A percentile compares a stretch with the other conserved stretches of the same genome.
Evolutionary conservation across 2,113 vertebrate genomes (phyloP).

Genomic region (Hippolais icterina): DNA sequence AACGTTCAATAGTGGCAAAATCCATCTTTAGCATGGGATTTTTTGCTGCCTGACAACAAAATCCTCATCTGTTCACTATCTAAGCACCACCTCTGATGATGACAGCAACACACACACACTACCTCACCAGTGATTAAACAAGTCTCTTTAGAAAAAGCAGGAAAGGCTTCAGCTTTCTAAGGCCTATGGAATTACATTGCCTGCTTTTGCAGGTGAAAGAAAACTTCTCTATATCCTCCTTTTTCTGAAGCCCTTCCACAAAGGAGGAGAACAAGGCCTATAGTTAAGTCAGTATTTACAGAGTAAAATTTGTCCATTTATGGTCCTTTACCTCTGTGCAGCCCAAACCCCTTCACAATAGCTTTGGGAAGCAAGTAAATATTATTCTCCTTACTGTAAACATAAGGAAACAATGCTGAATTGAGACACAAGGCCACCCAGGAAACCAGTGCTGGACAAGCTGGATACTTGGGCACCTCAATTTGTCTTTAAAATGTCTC

Average conservation of each 20-base stretch:
- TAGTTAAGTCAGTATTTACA: neutral
- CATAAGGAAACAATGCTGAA: neutral
- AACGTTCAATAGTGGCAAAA: neutral
- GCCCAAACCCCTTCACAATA: neutral
- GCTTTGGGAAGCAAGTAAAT: slow-evolving; percentile 11
- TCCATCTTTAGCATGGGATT: neutral
- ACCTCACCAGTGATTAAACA: neutral
- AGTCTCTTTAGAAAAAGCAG: neutral
- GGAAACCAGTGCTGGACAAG: neutral
- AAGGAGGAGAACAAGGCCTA: neutral
- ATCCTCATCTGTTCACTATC: neutral
- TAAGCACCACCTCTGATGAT: neutral
- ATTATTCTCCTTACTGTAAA: neutral
- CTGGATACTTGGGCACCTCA: neutral
- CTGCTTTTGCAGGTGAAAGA: neutral
- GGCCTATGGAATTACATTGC: neutral
- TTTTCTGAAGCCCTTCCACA: neutral
- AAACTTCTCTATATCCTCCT: neutral
- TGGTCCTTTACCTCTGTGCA: neutral
- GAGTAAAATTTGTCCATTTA: neutral
- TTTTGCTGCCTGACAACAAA: neutral
- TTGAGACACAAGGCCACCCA: neutral
- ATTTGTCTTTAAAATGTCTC: neutral
- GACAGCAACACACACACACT: neutral
- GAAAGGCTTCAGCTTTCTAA: neutral